Base-by-base conservation (phyloP, 2,888 invertebrate species). In the Raillietiella orientalis region DNA sequence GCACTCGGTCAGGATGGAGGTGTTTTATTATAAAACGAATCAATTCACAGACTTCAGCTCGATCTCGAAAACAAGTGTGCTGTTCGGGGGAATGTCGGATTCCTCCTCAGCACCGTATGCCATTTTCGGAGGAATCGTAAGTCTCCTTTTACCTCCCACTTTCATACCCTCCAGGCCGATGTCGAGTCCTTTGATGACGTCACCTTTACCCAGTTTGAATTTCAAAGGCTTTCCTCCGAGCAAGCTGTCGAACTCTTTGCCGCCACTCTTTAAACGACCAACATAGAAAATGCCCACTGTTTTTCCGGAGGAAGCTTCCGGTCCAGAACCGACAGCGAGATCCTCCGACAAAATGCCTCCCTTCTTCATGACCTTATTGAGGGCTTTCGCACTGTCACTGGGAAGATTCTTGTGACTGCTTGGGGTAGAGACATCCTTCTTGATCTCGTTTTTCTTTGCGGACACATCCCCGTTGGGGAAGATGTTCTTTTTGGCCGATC, bases 161-260 rank as follows among this genome's bases (percentile, higher is more conserved):
- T 72, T 77, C 87, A 90, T 87, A 25, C 84, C 82, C 21, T 49
- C 49, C n/a, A 82, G 52, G 26, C 77, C 84, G 19, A 66, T 48
- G 40, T 84, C 82, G 82, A 77, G 82, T 9, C 74, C 82, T 36
- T 64, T 63, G 40, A 84, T 79, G 1, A 82, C 79, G 44, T 79
- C 75, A 32, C 66, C 65, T 24, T 56, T 58, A 1, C 82, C 82
- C 9, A 84, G 49, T 14, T 61, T 55, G 50, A 84, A 82, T 45
- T 65, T 66, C 46, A 79, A 77, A 2, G 77, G 77, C 12, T 64
- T 60, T 2, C 79, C 79, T 16, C 46, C 49, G 24, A 59, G 53
- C 33, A 62, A 58, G 3, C 43, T 38, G 45, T 90, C 87, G 39
- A 87, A 84, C 42, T 69, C 57, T 48, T 75, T 75, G 44, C 74